Evolutionary conservation across 2,888 invertebrate species (phyloP), one percentile per base, ranked within the genome.

Genomic region (Pegoplata infirma): DNA sequence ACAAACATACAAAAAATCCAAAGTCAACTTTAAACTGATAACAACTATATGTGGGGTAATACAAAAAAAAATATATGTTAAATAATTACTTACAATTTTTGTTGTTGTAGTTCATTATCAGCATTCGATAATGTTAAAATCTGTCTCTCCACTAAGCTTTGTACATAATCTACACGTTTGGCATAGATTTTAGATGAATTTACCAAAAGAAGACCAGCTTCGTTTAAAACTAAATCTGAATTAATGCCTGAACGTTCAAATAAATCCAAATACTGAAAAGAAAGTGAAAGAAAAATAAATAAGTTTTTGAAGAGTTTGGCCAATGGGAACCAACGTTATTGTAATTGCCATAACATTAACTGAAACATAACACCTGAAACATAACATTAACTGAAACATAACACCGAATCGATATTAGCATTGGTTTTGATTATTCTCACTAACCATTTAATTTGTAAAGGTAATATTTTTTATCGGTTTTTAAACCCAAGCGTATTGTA

Each of bases 141-240:
- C 28, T 86, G 84, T 6, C 84, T 82, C 58, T 85, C 82, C 25
- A 86, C 84, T n/a, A 82, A 71, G 53, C 87, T 84, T 49, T 85
- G 82, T 46, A 89, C 76, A 21, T 82, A 83, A 46, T 89, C 89
- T 8, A 88, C 87, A 28, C 88, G 85, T 67, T 86, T 84, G 0
- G 84, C 82, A 76, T 88, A 89, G 67, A 89, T 85, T 80, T 86
- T 85, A 0, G 88, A 84, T 3, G 86, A 85, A 63, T 84, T 87
- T 7, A 85, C 80, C 5, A 89, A 80, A 21, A 87, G 76, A 32
- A 84, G 83, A 3, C 85, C 86, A 5, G 84, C 82, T 67, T 86
- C 85, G 46, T 82, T 83, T 21, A 83, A 64, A 46, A 80, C 58
- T 21, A 82, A 79, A 19, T 82, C 83, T 40, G 64, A 71, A 14